These are phyloP conservation scores for Drosophila erecta DNA, from an alignment of 1,140 invertebrate genomes.

Conservation along the genomic window DNA sequence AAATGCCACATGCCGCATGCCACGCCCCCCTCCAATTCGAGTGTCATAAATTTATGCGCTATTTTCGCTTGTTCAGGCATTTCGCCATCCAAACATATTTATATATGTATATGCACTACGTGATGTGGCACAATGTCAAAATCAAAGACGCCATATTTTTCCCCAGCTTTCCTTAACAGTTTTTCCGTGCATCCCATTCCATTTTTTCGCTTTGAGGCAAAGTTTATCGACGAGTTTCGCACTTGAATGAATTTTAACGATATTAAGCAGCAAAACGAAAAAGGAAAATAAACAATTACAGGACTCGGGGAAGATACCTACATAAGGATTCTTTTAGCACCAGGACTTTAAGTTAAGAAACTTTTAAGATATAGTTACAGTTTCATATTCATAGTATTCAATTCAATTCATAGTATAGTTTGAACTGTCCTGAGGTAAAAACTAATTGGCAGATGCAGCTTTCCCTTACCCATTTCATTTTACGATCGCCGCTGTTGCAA, in stretches of 20 bases:
- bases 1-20: slow-evolving; percentile 63
- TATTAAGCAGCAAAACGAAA: slow-evolving; percentile 56
- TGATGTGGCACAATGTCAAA: slow-evolving; percentile 64
- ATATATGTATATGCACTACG: slow-evolving; percentile 34
- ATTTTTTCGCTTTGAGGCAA: slow-evolving; percentile 12
- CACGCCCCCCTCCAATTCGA: slow-evolving; percentile 18
- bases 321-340: not conserved
- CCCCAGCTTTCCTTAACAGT: slow-evolving; percentile 51
- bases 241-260: slow-evolving; percentile 71
- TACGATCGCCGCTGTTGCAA: slow-evolving; percentile 21
- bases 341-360: slow-evolving; percentile 3
- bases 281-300: slow-evolving; percentile 39
- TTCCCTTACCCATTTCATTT: slow-evolving; percentile 33
- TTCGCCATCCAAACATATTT: slow-evolving; percentile 32
- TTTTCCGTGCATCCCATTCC: not conserved
- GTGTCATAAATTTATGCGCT: slow-evolving; percentile 74
- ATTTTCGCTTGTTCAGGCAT: slow-evolving; percentile 52
- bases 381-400: no score
- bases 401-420: not conserved
- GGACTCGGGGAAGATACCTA: slow-evolving; percentile 5
- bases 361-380: not conserved
- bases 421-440: slow-evolving; percentile 29
- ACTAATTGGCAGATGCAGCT: slow-evolving; percentile 54
- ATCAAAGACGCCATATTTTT: slow-evolving; percentile 75
- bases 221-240: slow-evolving; percentile 74